Evolutionary conservation across 2,797 vertebrate genomes (phyloP).

Genomic region (Anisognathus igniventris): DNA sequence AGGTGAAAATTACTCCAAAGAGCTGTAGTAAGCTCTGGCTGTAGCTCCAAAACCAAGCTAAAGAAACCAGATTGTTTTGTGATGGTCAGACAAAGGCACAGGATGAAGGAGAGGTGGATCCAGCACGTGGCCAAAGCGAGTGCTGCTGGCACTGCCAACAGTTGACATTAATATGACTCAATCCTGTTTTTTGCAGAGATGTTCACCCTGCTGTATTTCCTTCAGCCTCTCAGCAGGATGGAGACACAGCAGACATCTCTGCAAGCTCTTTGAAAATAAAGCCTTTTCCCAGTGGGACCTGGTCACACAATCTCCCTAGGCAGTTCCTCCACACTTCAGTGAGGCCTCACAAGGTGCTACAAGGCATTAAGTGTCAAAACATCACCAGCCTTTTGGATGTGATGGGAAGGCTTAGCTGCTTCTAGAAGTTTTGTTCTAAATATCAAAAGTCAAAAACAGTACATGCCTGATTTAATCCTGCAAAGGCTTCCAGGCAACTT

Average conservation of each 20-base stretch:
- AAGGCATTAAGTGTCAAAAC: background rate
- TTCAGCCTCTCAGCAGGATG: background rate
- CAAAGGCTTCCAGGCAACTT: background rate
- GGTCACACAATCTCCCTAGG: background rate
- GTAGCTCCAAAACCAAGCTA: background rate
- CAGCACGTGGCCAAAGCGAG: background rate
- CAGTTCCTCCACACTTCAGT: background rate
- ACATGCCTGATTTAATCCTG: background rate
- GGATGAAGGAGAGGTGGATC: background rate
- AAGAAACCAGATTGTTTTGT: background rate
- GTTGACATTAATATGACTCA: background rate
- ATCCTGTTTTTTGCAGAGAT: background rate
- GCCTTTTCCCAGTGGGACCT: background rate
- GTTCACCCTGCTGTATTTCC: background rate
- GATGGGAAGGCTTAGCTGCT: background rate
- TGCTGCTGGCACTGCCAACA: background rate
- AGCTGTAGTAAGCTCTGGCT: background rate
- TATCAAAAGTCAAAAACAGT: background rate
- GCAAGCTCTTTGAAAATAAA: background rate
- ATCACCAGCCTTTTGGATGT: background rate
- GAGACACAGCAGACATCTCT: background rate
- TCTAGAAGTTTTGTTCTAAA: background rate
- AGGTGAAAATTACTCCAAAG: slow-evolving; percentile 40
- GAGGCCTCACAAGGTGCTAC: background rate
- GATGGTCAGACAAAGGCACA: background rate